Percentiles rank a stretch among this genome's conserved stretches.
These are phyloP conservation scores for Odontomachus brunneus DNA, from an alignment of 1,140 invertebrate genomes.

Conservation along the genomic window DNA sequence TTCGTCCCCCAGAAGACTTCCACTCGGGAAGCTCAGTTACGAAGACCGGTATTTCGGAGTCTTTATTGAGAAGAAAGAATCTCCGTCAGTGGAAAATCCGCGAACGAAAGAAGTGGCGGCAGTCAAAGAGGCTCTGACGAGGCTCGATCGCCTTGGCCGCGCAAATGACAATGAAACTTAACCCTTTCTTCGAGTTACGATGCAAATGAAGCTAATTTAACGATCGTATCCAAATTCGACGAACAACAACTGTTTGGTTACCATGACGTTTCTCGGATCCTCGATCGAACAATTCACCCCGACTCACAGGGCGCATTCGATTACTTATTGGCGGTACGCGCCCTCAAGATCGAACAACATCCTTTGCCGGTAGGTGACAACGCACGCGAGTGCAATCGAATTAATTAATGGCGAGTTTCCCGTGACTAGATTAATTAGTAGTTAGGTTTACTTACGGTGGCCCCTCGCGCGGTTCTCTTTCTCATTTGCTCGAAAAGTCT, in stretches of 20 bases:
- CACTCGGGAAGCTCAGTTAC: too few relatives aligned
- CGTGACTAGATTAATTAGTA: conserved; percentile 74
- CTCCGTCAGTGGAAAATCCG: conserved; percentile 2
- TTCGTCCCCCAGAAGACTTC: too few relatives aligned
- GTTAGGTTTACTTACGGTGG: conserved; percentile 72
- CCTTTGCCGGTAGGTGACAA: conserved; percentile 2
- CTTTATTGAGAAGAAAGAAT: not conserved
- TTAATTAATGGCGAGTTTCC: conserved; percentile 68
- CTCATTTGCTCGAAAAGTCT: conserved; percentile 10
- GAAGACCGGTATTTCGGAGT: too few relatives aligned
- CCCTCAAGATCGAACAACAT: not conserved
- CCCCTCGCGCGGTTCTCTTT: conserved; percentile 70
- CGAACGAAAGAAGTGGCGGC: conserved; percentile 26
- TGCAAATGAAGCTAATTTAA: conserved; percentile 48
- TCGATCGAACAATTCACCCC: conserved; percentile 16
- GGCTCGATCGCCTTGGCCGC: conserved; percentile 30
- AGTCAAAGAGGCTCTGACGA: not conserved
- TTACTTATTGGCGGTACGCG: not conserved
- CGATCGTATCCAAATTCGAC: conserved; percentile 47
- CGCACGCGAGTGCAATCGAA: conserved; percentile 57
- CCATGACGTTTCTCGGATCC: conserved; percentile 6
- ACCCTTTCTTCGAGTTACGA: conserved; percentile 4
- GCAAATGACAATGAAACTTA: conserved; percentile 31
- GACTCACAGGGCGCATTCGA: conserved; percentile 15
- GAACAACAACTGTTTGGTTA: conserved; percentile 39